Percentiles rank a stretch among this genome's conserved stretches.
phyloP scores from a whole-genome alignment of 2,888 invertebrate species.

The Stenodema calcarata region DNA sequence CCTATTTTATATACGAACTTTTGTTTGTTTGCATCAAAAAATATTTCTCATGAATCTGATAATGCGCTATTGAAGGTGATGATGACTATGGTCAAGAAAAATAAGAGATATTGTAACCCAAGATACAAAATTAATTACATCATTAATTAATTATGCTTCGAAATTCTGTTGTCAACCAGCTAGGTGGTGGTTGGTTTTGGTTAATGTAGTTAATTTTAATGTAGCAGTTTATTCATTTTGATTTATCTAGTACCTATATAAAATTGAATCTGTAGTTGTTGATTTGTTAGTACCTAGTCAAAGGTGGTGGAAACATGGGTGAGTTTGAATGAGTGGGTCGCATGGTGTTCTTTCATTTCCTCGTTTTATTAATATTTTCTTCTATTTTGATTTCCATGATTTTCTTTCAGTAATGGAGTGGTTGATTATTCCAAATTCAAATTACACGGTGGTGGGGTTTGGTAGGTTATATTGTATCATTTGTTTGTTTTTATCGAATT shows the following conservation, averaged over 20 bases:
- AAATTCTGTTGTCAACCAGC: too few species aligned
- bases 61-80: too few species aligned
- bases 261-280: neutral
- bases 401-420: neutral
- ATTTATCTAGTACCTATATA: neutral
- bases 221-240: neutral
- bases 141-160: too few species aligned
- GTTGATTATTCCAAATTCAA: neutral
- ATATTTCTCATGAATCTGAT: too few species aligned
- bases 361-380: neutral
- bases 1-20: too few species aligned
- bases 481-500: neutral
- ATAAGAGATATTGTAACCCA: too few species aligned
- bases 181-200: too few species aligned
- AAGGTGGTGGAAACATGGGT: neutral
- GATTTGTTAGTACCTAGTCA: neutral
- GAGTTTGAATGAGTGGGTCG: slow-evolving; percentile 6
- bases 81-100: too few species aligned
- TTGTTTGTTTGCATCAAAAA: too few species aligned
- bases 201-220: neutral
- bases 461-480: neutral
- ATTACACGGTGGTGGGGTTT: neutral
- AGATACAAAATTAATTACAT: too few species aligned
- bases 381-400: neutral
- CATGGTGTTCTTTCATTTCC: slow-evolving; percentile 9